phyloP scores from a whole-genome alignment of 2,797 vertebrate genomes.

The Basileuterus tristriatus region DNA sequence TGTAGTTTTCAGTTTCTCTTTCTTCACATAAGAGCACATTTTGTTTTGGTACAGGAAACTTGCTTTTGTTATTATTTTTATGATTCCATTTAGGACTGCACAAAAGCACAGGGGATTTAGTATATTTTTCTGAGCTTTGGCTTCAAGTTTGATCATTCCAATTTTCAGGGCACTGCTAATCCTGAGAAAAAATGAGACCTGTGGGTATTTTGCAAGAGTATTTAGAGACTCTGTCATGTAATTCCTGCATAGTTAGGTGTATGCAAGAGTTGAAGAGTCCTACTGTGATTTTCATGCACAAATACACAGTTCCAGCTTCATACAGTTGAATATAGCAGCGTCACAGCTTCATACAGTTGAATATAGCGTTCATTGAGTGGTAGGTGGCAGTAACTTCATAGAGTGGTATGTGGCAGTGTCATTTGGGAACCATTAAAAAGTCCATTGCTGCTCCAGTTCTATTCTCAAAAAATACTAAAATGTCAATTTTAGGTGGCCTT shows the following conservation, averaged over 20 bases:
- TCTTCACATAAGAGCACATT: not conserved
- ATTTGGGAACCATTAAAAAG: not conserved
- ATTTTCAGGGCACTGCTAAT: not conserved
- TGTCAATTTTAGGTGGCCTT: not conserved
- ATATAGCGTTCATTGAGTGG: not conserved
- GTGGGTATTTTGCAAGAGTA: not conserved
- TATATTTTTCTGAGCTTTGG: not conserved
- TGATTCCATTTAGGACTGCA: not conserved
- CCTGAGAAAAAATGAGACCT: not conserved
- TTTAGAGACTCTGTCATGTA: not conserved
- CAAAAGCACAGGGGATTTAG: not conserved
- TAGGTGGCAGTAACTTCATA: not conserved
- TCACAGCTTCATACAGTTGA: not conserved
- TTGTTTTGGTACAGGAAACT: not conserved
- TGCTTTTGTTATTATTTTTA: not conserved
- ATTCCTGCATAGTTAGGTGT: not conserved
- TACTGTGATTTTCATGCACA: not conserved
- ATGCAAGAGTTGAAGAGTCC: not conserved
- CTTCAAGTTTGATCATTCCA: not conserved
- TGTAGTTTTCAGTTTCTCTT: not conserved
- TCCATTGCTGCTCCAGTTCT: not conserved
- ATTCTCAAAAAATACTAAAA: not conserved
- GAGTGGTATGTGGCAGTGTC: not conserved
- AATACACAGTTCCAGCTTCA: not conserved
- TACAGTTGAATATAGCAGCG: not conserved